Percentiles rank a stretch among this genome's conserved stretches.
These are phyloP conservation scores for Rhabdomys pumilio DNA, from an alignment of 2,797 vertebrate species.

Conservation along the genomic window DNA sequence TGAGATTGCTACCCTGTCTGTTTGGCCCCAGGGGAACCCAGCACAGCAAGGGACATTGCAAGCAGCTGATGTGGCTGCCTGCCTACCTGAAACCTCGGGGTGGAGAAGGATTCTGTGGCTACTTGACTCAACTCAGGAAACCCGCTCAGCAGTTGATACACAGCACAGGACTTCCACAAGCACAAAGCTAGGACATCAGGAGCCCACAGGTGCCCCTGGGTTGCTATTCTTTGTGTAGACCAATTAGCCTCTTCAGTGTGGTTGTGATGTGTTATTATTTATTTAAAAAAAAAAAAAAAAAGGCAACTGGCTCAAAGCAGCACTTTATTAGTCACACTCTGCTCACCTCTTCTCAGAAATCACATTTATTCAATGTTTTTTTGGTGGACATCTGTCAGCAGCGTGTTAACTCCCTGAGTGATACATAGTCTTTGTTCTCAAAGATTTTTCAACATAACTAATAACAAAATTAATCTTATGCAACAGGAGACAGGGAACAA, in stretches of 20 bases:
- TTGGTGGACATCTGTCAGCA: conserved; percentile 55
- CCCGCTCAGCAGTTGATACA: background rate
- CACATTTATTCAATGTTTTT: background rate
- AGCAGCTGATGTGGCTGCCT: background rate
- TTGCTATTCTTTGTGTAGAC: background rate
- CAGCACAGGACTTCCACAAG: background rate
- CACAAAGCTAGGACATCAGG: background rate
- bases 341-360: background rate
- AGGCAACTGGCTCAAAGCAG: background rate
- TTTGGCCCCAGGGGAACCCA: background rate
- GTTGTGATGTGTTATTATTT: background rate
- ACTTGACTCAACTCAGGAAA: background rate
- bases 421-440: conserved; percentile 7
- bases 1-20: background rate
- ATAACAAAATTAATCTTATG: conserved; percentile 58
- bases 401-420: background rate
- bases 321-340: background rate
- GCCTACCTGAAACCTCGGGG: background rate
- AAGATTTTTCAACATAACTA: conserved; percentile 44
- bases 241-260: background rate
- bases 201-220: background rate
- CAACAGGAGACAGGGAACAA: background rate
- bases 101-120: background rate
- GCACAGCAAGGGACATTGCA: background rate
- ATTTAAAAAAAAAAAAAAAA: background rate